Evolutionary conservation across 2,113 vertebrate genomes (phyloP), one percentile per base, ranked within the genome.

Genomic region (Muscicapa adusta): DNA sequence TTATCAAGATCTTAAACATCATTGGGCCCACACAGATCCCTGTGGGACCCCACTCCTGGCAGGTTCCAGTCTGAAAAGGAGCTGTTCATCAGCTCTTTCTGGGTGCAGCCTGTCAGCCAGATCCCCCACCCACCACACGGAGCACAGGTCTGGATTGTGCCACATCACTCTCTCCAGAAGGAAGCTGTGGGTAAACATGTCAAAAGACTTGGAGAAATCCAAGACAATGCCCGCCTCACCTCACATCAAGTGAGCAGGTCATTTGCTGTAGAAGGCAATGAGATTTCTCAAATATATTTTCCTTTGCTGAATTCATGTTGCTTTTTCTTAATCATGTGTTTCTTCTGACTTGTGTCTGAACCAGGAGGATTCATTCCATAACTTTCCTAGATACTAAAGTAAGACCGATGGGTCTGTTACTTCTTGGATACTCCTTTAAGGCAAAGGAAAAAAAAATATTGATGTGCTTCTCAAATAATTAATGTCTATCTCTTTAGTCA

Each of bases 41-140:
- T 57, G 24, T 7, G 24, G 4, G 23, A 42, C 42, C 7, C 10
- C 42, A 31, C 5, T 50, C 33, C 9, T 57, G 66, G 12, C 8
- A 36, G 43, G 22, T 43, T 72, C 26, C 22, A 57, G 11, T 57
- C 10, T 65, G 50, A 42, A 57, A 65, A 65, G 36, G 43, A 57
- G 18, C 11, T 50, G 25, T 79, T 50, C 33, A 36, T 13, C 34
- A 71, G 16, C 31, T 56, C 14, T 20, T 24, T 65, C 50, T 36
- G 42, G 11, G 25, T 36, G 31, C 20, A 50, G 5, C 17, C 25
- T 34, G 50, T 42, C 14, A 72, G 50, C 25, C 50, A 63, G 11
- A 15, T 79, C 25, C 50, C 50, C 58, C 42, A 50, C 25, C 3
- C 17, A 23, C 11, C 22, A n/a, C 42, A 63, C 0, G 0, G 20